Evolutionary conservation across 1,140 invertebrate species (phyloP), one percentile per base, ranked within the genome.

Genomic region (Popillia japonica): DNA sequence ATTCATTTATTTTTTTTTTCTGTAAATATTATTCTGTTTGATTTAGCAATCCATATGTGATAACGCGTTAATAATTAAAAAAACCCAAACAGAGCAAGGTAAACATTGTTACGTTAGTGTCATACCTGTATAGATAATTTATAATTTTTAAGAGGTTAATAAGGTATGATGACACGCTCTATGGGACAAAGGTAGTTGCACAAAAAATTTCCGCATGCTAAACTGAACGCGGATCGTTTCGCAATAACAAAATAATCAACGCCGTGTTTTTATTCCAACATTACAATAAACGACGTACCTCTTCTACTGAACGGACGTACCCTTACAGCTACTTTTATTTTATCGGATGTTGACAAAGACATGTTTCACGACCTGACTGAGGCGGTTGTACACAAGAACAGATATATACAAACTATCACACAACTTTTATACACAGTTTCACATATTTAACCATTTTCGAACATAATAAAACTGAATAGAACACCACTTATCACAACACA

Each of bases 241-340:
- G 44, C 11, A 48, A 11, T 48, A 48, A 11, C 11, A n/a, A n/a
- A 4, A 48, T 48, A 48, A 48, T 0, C n/a, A n/a, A n/a, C n/a
- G n/a, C n/a, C n/a, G n/a, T n/a, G n/a, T n/a, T n/a, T n/a, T n/a
- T n/a, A n/a, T n/a, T n/a, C n/a, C n/a, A n/a, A n/a, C n/a, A n/a
- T n/a, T n/a, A n/a, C n/a, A n/a, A 48, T 73, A 8, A 6, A 64
- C n/a, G 88, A 89, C 92, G 91, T 91, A 98, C 97, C 97, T 93
- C 97, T 91, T 83, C 96, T 92, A 91, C 97, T 98, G 89, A 98
- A 96, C 86, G 97, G 97, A 87, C 97, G 93, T 86, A 99, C 96
- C 87, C 97, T 92, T 83, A 99, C 96, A 83, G 96, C 96, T 82
- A 99, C 97, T 92, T 97, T 97, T 86, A 99, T 97, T 92, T 98